These are phyloP conservation scores for Calliopum simillimum DNA, from an alignment of 2,888 invertebrate genomes.

Conservation along the genomic window DNA sequence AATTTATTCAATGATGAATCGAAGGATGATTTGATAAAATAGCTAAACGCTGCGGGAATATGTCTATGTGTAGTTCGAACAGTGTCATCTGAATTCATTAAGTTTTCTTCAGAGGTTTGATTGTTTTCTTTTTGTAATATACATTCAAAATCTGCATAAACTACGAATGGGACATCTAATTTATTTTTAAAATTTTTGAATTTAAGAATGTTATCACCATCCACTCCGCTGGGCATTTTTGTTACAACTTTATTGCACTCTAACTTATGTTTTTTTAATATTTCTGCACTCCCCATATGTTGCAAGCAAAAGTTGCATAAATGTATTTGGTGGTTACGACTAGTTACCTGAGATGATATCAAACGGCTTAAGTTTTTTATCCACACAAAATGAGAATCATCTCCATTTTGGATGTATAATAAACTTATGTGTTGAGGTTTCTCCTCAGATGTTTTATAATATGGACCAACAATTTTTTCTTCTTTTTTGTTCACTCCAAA, in stretches of 20 bases:
- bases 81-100: not conserved
- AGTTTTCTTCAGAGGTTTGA: not conserved
- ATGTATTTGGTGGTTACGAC: no score
- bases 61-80: not conserved
- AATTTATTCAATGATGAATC: not conserved
- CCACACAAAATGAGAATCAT: no score
- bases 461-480: not conserved
- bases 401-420: no score
- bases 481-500: not conserved
- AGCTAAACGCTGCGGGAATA: not conserved
- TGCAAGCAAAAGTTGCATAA: no score
- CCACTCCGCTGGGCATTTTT: not conserved
- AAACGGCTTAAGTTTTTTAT: not conserved
- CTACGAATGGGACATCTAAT: not conserved
- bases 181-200: not conserved
- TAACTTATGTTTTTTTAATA: not conserved
- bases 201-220: not conserved
- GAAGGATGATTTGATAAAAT: not conserved
- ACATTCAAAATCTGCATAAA: slow-evolving; percentile 12
- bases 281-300: not conserved
- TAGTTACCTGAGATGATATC: not conserved
- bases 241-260: not conserved
- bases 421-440: not conserved
- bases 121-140: not conserved
- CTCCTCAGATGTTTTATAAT: not conserved